These are phyloP conservation scores for Cheirogaleus major DNA, from an alignment of 2,797 vertebrate species.

Conservation along the genomic window DNA sequence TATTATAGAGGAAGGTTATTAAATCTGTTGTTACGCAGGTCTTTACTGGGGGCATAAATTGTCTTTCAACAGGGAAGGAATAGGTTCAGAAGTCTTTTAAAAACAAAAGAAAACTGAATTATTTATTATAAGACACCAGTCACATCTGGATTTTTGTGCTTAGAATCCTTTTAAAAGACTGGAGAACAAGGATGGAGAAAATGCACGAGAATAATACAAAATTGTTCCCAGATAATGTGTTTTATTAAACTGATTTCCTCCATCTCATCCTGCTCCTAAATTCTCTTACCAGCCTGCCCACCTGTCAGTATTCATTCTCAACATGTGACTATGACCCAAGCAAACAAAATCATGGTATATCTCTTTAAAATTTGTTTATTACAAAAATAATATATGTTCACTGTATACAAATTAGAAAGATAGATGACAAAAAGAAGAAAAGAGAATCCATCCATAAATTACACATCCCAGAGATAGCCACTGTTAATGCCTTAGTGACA, in stretches of 20 bases:
- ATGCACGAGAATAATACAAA: neutral
- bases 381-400: neutral
- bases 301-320: neutral
- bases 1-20: neutral
- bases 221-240: neutral
- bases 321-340: neutral
- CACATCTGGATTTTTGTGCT: neutral
- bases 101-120: neutral
- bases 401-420: neutral
- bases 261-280: neutral
- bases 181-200: neutral
- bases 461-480: neutral
- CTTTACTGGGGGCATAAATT: neutral
- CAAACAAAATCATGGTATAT: neutral
- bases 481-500: neutral
- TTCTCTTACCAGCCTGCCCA: neutral
- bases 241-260: neutral
- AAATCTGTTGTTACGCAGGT: neutral
- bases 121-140: neutral
- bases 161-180: neutral
- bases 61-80: neutral
- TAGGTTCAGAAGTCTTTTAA: neutral
- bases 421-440: constrained; percentile 5
- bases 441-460: neutral
- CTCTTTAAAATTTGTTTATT: neutral